Base-by-base conservation (phyloP, 2,113 vertebrate genomes). In the Alaudala cheleensis region DNA sequence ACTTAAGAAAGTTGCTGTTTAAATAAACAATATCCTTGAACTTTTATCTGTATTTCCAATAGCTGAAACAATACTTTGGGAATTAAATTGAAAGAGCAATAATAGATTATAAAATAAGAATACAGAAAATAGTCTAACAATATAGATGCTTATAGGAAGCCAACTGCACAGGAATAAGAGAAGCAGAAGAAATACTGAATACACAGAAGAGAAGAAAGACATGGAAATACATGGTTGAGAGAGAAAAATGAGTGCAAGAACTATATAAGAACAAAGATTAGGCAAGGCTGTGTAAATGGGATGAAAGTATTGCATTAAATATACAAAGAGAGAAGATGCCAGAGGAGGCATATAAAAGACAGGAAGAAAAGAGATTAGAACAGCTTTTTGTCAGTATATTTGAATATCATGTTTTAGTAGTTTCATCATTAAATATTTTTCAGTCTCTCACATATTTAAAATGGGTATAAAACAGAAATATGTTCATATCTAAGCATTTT, bases 361-460 rank as follows among this genome's bases (percentile, higher is more conserved):
- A 50, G 58, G 31, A 90, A 53, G 57, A 69, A 40, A 92, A 40
- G 34, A 83, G 54, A 94, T 94, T 83, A 88, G 31, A 92, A 86
- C 24, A 86, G n/a, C 11, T 92, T 88, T 69, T 90, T 94, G 57
- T 62, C 85, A 57, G 71, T 78, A n/a, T 88, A 76, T 88, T 88
- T 92, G 83, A 95, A 81, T 92, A 92, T 40, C 18, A 44, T 58
- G 51, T 86, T 91, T 95, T 66, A 90, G 51, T 64, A 90, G 31
- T 56, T 62, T 73, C 14, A 10, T 56, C 45, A 50, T 82, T 37
- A 95, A 77, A 66, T 81, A 92, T 70, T 92, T 92, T 62, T 86
- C 66, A 76, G 24, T 51, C 17, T 64, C n/a, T 62, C 83, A 86
- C 16, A 18, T 62, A 54, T 71, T 93, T 78, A 62, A 88, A 83